Percentiles rank a stretch among this genome's conserved stretches.
Evolutionary conservation across 2,113 vertebrate species (phyloP).

Genomic region (Hepsetus odoe): DNA sequence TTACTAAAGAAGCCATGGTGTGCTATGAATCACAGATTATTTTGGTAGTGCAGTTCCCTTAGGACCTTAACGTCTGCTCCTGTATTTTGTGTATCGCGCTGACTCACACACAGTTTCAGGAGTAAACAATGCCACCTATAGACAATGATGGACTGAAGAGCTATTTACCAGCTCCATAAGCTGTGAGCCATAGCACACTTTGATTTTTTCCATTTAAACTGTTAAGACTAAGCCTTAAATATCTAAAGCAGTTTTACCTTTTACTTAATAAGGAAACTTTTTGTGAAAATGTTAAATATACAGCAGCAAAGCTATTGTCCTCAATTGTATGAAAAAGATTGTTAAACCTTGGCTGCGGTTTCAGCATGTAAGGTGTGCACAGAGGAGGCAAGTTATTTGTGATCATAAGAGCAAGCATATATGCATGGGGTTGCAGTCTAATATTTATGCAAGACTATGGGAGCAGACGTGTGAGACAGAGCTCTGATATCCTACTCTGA

Average conservation of each 20-base stretch:
- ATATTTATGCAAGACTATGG: conserved; percentile 23
- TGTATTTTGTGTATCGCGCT: not conserved
- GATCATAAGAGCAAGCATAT: conserved; percentile 4
- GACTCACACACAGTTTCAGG: conserved; percentile 28
- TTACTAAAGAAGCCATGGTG: conserved; percentile 15
- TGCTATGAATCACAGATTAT: conserved; percentile 19
- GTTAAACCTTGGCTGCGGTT: not conserved
- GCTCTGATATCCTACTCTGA: conserved; percentile 18
- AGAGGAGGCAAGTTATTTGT: conserved; percentile 12
- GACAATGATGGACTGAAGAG: not conserved
- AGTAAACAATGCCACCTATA: conserved; percentile 47
- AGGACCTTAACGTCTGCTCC: not conserved
- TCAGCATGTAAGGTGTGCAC: not conserved
- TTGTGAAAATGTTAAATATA: not conserved
- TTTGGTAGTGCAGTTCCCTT: not conserved
- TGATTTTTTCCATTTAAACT: too few relatives aligned
- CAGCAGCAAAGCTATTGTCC: not conserved
- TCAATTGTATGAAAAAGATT: conserved; percentile 1
- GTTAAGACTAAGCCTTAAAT: not conserved
- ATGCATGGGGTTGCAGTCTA: not conserved
- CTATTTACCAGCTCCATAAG: not conserved
- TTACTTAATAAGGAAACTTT: not conserved
- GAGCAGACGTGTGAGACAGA: conserved; percentile 4
- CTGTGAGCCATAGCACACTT: not conserved
- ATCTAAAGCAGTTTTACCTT: not conserved